These are phyloP conservation scores for Muntiacus muntjak DNA, from an alignment of 2,113 vertebrate genomes.

Conservation along the genomic window DNA sequence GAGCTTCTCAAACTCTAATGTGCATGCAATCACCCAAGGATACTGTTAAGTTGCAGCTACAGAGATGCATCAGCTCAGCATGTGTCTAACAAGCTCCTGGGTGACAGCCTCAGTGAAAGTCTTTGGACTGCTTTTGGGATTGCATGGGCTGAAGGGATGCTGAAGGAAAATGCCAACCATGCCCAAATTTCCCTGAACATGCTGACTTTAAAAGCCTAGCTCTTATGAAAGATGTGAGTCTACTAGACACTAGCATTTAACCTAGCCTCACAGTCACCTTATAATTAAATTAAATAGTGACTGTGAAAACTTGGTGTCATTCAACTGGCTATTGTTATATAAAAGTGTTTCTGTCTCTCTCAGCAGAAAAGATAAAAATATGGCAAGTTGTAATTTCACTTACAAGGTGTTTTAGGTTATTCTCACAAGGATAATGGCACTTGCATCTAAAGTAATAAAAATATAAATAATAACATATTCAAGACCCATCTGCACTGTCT, in stretches of 20 bases:
- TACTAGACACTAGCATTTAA: background rate
- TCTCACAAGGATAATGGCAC: background rate
- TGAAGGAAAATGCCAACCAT: background rate
- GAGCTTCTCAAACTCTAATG: background rate
- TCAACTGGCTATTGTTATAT: background rate
- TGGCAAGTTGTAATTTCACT: background rate
- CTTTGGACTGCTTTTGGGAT: background rate
- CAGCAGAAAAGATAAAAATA: background rate
- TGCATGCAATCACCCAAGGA: background rate
- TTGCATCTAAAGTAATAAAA: constrained; percentile 12
- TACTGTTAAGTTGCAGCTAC: background rate
- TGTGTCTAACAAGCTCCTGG: background rate
- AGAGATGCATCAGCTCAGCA: background rate
- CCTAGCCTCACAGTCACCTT: background rate
- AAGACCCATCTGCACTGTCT: background rate
- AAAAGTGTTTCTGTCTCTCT: constrained; percentile 14
- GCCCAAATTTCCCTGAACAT: background rate
- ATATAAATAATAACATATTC: constrained; percentile 52
- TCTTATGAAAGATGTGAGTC: background rate
- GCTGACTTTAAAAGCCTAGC: background rate
- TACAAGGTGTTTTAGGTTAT: background rate
- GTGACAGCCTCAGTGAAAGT: fast-evolving
- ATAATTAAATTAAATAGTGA: background rate
- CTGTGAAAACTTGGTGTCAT: background rate
- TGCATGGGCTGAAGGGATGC: background rate